Percentiles rank a stretch among this genome's conserved stretches.
Evolutionary conservation across 2,797 vertebrate species (phyloP).

Genomic region (Notamacropus eugenii): DNA sequence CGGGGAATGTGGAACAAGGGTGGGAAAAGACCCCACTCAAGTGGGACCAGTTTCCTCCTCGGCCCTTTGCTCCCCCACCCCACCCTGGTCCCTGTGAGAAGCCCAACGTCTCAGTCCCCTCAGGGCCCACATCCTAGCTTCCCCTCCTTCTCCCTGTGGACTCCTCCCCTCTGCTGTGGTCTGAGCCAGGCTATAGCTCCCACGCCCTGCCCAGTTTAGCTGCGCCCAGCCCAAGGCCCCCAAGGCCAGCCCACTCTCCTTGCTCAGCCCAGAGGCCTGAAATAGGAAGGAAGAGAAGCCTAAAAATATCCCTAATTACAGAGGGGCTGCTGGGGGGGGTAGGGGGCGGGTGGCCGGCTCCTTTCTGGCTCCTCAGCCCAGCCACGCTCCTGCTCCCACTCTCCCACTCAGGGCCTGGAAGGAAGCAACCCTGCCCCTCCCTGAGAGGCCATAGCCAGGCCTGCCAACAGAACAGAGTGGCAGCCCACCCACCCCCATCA

Average conservation of each 20-base stretch:
- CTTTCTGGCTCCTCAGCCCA: conserved; percentile 77
- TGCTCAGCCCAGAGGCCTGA: conserved; percentile 82
- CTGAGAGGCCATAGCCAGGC: conserved; percentile 42
- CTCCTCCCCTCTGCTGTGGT: conserved; percentile 76
- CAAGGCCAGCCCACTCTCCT: conserved; percentile 80
- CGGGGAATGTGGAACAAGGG: neutral
- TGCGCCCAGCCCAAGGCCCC: conserved; percentile 78
- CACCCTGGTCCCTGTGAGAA: conserved; percentile 13
- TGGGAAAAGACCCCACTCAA: neutral
- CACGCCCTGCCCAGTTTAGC: conserved; percentile 81
- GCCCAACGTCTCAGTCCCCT: conserved; percentile 17
- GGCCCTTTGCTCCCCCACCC: neutral
- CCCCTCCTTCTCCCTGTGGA: conserved; percentile 58
- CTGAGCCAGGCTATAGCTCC: conserved; percentile 79
- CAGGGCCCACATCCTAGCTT: conserved; percentile 43
- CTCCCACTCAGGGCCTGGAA: conserved; percentile 70
- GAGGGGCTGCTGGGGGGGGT: conserved; percentile 79
- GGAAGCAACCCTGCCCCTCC: conserved; percentile 71
- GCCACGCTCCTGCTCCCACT: conserved; percentile 73
- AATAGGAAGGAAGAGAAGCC: conserved; percentile 86
- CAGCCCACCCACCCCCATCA: neutral
- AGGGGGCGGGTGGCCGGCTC: conserved; percentile 63
- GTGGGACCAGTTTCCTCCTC: neutral
- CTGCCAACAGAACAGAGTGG: conserved; percentile 49
- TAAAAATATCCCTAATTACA: conserved; percentile 89